Base-by-base conservation (phyloP, 2,888 invertebrate species). In the Oscheius sp. region DNA sequence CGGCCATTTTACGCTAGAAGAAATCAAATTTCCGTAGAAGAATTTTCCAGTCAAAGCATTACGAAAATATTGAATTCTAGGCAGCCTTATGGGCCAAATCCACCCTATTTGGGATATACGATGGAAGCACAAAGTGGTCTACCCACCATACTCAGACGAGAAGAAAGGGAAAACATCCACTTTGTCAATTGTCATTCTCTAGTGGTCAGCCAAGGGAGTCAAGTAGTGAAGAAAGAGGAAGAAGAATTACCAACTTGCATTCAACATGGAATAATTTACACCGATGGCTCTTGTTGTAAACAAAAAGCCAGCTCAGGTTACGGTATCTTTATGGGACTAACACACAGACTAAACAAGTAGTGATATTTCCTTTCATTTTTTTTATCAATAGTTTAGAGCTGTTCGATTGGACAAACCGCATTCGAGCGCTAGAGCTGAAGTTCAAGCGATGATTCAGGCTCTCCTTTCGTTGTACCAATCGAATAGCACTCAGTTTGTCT, bases 281-380 rank as follows among this genome's bases (percentile, higher is more conserved):
- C 45, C 8, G 61, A 61, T 45, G 61, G 61, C n/a, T 61, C 61
- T 4, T 61, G 15, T 15, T 4, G 8, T 10, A 1, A 33, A 20
- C 15, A 15, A 3, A 17, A 8, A 31, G n/a, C 17, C 61, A 61
- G 31, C 12, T 61, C 61, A 2, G 61, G 61, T 17, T 61, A 61
- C 31, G 61, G 61, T 20, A 61, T 61, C n/a, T 61, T 25, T 45
- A 42, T 61, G 61, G 45, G 31, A 29, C 12, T 45, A 17, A 29
- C 45, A n/a, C 42, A 61, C n/a, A 17, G 3, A 0, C 25, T 61
- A 8, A 45, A 61, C 45, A 42, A 29, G 61, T 61, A 6, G n/a
- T 17, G n/a, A 6, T 46, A 15, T 46, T 20, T 46, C 17, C n/a
- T 5, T 25, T 50, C 50, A 8, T n/a, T 17, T 5, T 50, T 10